Evolutionary conservation across 1,140 invertebrate species (phyloP), one percentile per base, ranked within the genome.

Genomic region (Maconellicoccus hirsutus): DNA sequence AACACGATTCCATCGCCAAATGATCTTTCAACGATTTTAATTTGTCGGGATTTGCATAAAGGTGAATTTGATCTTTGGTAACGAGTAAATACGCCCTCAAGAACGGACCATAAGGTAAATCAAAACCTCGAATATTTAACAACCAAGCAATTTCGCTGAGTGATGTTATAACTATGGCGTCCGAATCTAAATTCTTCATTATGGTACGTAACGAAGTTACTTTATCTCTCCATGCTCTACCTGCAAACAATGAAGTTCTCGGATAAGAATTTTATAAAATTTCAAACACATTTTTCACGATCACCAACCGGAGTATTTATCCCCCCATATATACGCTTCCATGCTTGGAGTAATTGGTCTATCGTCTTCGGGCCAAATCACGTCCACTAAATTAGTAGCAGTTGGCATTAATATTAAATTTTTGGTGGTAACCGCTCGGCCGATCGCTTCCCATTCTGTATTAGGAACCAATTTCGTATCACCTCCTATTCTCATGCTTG

Each of bases 91-190:
- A 94, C 0, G 92, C 84, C 75, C 87, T 85, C 70, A 93, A 84
- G 16, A 96, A 87, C 0, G 96, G 94, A 26, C 89, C 94, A 77
- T 87, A 91, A 0, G 90, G 89, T 72, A 96, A 85, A 79, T 98
- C 96, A 70, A 86, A 84, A 3, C 94, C 95, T 7, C 97, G 84
- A n/a, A 99, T 86, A 78, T 98, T 99, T 19, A 98, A 83, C 4
- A 98, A 79, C 91, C 95, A 97, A 0, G 94, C 92, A 19, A 96
- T 89, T 80, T 97, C 94, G 76, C 96, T 94, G 38, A 98, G 78
- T 1, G 92, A 89, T 0, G 93, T 94, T 0, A 97, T 82, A 8
- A 97, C 83, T 78, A 96, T 84, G 0, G 90, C 87, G 75, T 92
- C 88, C 1, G 86, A 89, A 4, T 83, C 84, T 27, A 84, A 78